These are phyloP conservation scores for Naja naja DNA, from an alignment of 2,113 vertebrate species.

Conservation along the genomic window DNA sequence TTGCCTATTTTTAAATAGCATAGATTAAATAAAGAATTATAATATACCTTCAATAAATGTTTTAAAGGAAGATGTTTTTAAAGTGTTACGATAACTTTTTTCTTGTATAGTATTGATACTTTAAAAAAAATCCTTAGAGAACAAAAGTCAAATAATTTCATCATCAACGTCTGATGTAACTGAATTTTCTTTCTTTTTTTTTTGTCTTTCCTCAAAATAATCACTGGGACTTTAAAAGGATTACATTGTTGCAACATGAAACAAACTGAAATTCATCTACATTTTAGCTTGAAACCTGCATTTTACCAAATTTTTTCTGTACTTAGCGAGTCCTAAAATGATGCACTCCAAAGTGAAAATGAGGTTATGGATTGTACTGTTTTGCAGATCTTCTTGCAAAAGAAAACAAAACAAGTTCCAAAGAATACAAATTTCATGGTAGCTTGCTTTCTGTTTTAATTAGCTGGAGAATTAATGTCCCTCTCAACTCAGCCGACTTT, in stretches of 20 bases:
- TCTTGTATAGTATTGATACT: background rate
- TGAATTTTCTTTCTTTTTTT: background rate
- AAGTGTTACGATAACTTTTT: background rate
- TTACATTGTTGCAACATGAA: background rate
- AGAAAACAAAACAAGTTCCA: background rate
- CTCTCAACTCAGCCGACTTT: conserved; percentile 15
- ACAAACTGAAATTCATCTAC: conserved; percentile 30
- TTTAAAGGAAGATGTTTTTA: background rate
- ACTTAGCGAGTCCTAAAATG: conserved; percentile 10
- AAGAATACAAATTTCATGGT: background rate
- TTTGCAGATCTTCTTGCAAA: conserved; percentile 38
- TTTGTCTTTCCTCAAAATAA: conserved; percentile 12
- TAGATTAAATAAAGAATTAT: background rate
- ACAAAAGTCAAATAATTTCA: conserved; percentile 29
- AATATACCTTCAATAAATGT: background rate
- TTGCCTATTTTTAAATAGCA: background rate
- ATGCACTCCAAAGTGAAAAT: conserved; percentile 14
- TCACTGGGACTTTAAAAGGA: conserved; percentile 24
- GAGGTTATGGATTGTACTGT: background rate
- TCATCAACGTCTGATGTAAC: background rate
- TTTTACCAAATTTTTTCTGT: conserved; percentile 31
- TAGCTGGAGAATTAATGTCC: conserved; percentile 55
- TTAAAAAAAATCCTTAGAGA: background rate
- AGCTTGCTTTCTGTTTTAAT: conserved; percentile 17
- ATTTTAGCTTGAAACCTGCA: background rate